Conservation (phyloP, 2,797 vertebrate genomes). For the Ctenochaetus hawaiiensis region DNA sequence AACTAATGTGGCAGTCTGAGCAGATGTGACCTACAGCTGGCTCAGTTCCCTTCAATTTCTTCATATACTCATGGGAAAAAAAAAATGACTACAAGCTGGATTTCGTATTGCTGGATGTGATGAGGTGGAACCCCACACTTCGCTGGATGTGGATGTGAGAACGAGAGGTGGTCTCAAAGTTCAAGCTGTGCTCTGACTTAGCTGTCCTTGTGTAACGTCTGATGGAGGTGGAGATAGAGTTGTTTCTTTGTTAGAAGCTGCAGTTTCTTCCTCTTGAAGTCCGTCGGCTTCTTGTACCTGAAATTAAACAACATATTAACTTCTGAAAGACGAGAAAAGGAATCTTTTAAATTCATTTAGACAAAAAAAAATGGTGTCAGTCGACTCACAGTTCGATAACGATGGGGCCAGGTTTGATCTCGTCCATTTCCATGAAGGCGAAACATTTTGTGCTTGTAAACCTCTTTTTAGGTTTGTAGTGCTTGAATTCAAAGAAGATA, state of each 20-base stretch:
- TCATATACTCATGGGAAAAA: constrained; percentile 5
- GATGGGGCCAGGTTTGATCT: constrained; percentile 95
- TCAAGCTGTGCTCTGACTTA: constrained; percentile 48
- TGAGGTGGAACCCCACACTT: constrained; percentile 41
- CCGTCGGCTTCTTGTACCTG: constrained; percentile 99
- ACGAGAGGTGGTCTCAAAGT: constrained; percentile 14
- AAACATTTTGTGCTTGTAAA: constrained; percentile 99
- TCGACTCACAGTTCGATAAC: constrained; percentile 97
- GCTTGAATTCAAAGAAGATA: constrained; percentile 99
- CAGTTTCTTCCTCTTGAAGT: constrained; percentile 99
- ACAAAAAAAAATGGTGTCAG: not conserved
- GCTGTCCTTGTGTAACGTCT: constrained; percentile 97
- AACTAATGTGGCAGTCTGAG: constrained; percentile 20
- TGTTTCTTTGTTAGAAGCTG: constrained; percentile 98
- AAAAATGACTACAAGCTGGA: constrained; percentile 13
- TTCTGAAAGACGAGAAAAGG: not conserved
- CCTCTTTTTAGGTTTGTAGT: constrained; percentile 99
- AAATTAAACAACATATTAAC: constrained; percentile 13
- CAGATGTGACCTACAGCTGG: constrained; percentile 30
- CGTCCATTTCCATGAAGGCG: constrained; percentile 99
- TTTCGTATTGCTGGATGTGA: constrained; percentile 72
- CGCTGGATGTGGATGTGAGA: constrained; percentile 35
- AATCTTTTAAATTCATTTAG: not conserved
- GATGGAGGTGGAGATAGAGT: constrained; percentile 97
- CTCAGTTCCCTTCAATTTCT: constrained; percentile 45